Conservation (phyloP, 2,113 vertebrate species). For the Osmerus eperlanus region DNA sequence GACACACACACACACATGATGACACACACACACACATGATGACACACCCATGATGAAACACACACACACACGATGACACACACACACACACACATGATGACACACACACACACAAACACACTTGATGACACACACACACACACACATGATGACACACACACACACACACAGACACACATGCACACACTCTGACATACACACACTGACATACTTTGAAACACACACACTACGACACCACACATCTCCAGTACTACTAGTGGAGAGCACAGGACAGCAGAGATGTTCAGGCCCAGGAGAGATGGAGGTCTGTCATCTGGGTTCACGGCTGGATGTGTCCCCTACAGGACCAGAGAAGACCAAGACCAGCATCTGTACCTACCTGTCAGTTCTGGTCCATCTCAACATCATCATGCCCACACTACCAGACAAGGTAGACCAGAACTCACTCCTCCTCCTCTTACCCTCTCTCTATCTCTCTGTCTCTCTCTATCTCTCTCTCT, state of each 20-base stretch:
- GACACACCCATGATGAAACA: neutral
- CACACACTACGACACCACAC: no score
- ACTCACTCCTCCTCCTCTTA: neutral
- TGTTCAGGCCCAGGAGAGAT: neutral
- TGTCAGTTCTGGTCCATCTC: constrained; percentile 88
- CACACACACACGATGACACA: neutral
- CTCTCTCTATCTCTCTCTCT: neutral
- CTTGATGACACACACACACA: no score
- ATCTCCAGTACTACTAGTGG: no score
- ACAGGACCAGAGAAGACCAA: constrained; percentile 90
- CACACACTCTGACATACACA: no score
- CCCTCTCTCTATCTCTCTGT: neutral
- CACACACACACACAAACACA: neutral
- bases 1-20: no score
- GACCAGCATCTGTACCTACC: constrained; percentile 88
- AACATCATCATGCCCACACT: constrained; percentile 76
- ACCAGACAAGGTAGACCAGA: constrained; percentile 72
- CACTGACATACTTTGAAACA: no score
- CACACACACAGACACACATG: no score
- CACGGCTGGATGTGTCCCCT: constrained; percentile 17
- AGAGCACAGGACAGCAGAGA: neutral
- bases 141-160: no score
- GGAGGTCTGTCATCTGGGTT: neutral
- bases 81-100: no score
- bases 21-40: no score